Percentiles rank a stretch among this genome's conserved stretches.
Evolutionary conservation across 2,888 invertebrate species (phyloP).

Genomic region (Campoletis raptor): DNA sequence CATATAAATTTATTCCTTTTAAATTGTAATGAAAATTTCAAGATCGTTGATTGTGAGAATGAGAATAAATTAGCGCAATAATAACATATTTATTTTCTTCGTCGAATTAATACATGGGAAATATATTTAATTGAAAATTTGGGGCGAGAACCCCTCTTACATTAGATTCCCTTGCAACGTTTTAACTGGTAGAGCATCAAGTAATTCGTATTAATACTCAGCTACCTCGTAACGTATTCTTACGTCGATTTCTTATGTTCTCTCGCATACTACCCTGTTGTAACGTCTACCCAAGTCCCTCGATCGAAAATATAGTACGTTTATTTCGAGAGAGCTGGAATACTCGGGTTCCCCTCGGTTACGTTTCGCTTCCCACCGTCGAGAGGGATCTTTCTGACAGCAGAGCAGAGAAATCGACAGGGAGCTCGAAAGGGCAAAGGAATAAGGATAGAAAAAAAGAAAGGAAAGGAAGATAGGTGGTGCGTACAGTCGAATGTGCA

Average conservation of each 20-base stretch:
- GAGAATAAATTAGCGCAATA: background rate
- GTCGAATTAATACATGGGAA: background rate
- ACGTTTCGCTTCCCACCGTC: slow-evolving; percentile 30
- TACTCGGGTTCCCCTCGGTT: slow-evolving; percentile 20
- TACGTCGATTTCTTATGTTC: slow-evolving; percentile 8
- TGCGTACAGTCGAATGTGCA: background rate
- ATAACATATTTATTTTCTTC: background rate
- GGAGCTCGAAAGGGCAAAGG: slow-evolving; percentile 12
- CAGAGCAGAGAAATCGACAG: slow-evolving; percentile 40
- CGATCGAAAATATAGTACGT: slow-evolving; percentile 26
- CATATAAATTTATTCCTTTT: background rate
- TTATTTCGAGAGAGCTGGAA: slow-evolving; percentile 23
- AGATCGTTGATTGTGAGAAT: background rate
- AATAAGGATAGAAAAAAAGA: slow-evolving; percentile 16
- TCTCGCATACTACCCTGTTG: slow-evolving; percentile 1
- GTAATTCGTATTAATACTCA: slow-evolving; percentile 3
- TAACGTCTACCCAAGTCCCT: slow-evolving; percentile 14
- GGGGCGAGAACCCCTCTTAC: background rate
- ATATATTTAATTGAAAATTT: background rate
- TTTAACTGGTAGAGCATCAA: background rate
- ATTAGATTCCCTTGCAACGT: background rate
- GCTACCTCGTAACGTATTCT: slow-evolving; percentile 6
- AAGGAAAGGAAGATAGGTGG: slow-evolving; percentile 1
- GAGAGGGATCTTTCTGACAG: slow-evolving; percentile 18
- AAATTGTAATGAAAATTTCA: background rate